A percentile compares a stretch with the other conserved stretches of the same genome.
Evolutionary conservation across 2,797 vertebrate genomes (phyloP).

Genomic region (Cichlasoma orientale): DNA sequence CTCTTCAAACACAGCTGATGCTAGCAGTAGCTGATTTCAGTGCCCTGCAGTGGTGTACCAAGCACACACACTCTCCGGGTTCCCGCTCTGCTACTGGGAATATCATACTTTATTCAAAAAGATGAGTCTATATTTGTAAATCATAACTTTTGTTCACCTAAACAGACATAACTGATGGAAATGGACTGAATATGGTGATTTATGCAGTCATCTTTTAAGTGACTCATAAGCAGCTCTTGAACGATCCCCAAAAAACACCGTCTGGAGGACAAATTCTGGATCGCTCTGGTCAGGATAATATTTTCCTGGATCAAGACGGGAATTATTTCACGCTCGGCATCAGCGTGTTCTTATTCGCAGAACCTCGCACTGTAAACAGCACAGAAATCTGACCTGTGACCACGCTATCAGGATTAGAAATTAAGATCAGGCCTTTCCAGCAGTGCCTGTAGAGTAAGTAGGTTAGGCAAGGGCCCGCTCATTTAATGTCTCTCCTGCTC

Average conservation of each 20-base stretch:
- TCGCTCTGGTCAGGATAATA: constrained; percentile 57
- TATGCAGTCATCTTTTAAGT: constrained; percentile 37
- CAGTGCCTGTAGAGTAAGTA: constrained; percentile 11
- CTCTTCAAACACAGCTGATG: constrained; percentile 53
- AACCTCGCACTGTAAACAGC: constrained; percentile 53
- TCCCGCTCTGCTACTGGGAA: constrained; percentile 7
- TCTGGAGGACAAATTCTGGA: constrained; percentile 59
- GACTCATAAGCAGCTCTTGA: constrained; percentile 56
- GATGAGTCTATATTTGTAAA: constrained; percentile 2
- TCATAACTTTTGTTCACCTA: constrained; percentile 28
- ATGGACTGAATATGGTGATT: constrained; percentile 28
- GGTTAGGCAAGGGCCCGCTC: constrained; percentile 6
- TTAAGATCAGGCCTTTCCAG: constrained; percentile 42
- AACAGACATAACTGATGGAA: constrained; percentile 11
- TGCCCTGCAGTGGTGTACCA: constrained; percentile 12
- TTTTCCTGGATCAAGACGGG: constrained; percentile 62
- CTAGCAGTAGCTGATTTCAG: constrained; percentile 45
- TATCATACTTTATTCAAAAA: constrained; percentile 8
- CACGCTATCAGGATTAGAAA: constrained; percentile 40
- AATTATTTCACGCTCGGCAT: constrained; percentile 53
- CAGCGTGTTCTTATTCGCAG: constrained; percentile 46
- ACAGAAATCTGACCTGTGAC: constrained; percentile 40
- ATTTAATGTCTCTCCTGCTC: constrained; percentile 15
- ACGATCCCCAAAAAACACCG: constrained; percentile 43
- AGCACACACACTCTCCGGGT: constrained; percentile 23